Base-by-base conservation (phyloP, 2,888 invertebrate genomes). In the Amiota communis region DNA sequence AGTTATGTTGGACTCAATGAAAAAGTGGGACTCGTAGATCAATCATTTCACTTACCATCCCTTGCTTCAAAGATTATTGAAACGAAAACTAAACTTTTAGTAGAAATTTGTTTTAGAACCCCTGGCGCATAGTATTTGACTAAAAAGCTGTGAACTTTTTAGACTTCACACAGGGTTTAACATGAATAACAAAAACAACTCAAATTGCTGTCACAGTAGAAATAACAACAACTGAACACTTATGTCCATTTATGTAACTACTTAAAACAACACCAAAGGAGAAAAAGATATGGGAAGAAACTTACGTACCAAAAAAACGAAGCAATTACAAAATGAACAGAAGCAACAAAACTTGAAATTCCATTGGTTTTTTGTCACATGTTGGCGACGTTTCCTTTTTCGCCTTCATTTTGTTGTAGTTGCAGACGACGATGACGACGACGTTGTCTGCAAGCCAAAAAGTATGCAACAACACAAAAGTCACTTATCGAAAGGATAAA, bases 391-490 rank as follows among this genome's bases (percentile, higher is more conserved):
- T 70, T 72, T 72, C 68, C 23, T 72, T 70, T 57, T 36, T 47
- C 70, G 48, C 72, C 56, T 61, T 59, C 12, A 15, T 46, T 46
- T 70, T 51, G 65, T 64, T 46, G 56, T 12, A 51, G 51, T 48
- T 64, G 49, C 15, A 23, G 49, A n/a, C 48, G 15, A 11, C 13
- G 36, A 51, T 12, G 49, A n/a, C 48, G 15, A 11, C 13, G 36
- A 51, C 9, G 61, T 73, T 51, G 59, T 51, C 59, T 61, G 74
- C 75, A 78, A 77, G 75, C 81, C 77, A 80, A 77, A 78, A 79
- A 81, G 70, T 78, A 80, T 76, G 78, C 82, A 76, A 76, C 77
- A 81, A 77, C 75, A 76, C 36, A 68, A 76, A 79, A 77, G 76
- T 77, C 69, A 71, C 71, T 71, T 48, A 65, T 12, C 11, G 48